These are phyloP conservation scores for Euphonia xanthogaster DNA, from an alignment of 2,797 vertebrate genomes.

Conservation along the genomic window DNA sequence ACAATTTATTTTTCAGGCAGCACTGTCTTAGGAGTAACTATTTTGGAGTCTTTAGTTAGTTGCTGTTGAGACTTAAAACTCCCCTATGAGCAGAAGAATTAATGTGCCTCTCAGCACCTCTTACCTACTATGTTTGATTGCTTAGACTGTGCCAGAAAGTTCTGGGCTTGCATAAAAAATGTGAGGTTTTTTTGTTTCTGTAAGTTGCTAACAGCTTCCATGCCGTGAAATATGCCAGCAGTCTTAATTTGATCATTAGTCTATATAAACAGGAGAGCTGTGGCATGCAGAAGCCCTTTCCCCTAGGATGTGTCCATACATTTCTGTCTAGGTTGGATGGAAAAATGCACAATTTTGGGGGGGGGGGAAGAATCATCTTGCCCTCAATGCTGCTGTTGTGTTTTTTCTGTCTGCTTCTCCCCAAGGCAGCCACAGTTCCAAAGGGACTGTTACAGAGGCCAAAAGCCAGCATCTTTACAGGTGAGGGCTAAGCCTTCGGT, in stretches of 20 bases:
- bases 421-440: background rate
- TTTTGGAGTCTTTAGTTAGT: background rate
- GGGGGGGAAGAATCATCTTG: background rate
- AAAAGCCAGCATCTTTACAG: background rate
- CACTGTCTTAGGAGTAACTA: background rate
- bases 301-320: background rate
- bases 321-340: background rate
- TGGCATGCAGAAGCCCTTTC: background rate
- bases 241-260: background rate
- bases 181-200: background rate
- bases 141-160: background rate
- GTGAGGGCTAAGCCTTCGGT: background rate
- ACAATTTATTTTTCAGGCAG: background rate
- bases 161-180: background rate
- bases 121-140: background rate
- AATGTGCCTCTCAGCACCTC: background rate
- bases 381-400: background rate
- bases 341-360: background rate
- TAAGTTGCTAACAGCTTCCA: background rate
- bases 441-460: background rate
- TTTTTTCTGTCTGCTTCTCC: background rate
- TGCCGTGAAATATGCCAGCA: background rate
- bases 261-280: background rate
- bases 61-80: background rate
- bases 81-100: background rate